These are phyloP conservation scores for Muschampia plurimacula DNA, from an alignment of 2,888 invertebrate species.

Conservation along the genomic window DNA sequence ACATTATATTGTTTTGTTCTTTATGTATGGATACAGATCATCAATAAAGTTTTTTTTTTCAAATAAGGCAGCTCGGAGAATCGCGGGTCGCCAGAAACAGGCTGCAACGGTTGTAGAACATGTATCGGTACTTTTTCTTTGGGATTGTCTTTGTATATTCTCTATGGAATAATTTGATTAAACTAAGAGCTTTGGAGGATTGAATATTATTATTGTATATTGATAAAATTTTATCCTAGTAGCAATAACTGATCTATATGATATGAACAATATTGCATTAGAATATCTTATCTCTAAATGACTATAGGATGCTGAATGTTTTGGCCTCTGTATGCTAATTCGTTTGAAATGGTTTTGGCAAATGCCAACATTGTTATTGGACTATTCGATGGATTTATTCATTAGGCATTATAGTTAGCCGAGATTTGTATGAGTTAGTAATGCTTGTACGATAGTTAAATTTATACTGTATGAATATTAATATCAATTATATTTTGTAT, in stretches of 20 bases:
- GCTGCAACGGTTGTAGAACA: no score
- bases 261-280: constrained; percentile 9
- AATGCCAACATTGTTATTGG: constrained; percentile 29
- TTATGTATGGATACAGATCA: no score
- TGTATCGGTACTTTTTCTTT: no score
- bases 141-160: no score
- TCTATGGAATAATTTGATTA: no score
- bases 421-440: constrained; percentile 10
- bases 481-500: not conserved
- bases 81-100: no score
- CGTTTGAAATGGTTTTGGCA: constrained; percentile 33
- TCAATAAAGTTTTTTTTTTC: no score
- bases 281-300: constrained; percentile 22
- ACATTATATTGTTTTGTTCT: no score
- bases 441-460: not conserved
- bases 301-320: not conserved
- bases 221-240: not conserved
- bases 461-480: not conserved
- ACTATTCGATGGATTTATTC: constrained; percentile 29
- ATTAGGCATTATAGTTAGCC: constrained; percentile 20
- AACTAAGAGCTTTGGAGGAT: no score
- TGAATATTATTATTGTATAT: no score
- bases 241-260: constrained; percentile 9
- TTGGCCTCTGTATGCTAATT: constrained; percentile 24
- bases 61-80: no score